Conservation (phyloP, 2,888 invertebrate species). For the Ptychoptera albimana region DNA sequence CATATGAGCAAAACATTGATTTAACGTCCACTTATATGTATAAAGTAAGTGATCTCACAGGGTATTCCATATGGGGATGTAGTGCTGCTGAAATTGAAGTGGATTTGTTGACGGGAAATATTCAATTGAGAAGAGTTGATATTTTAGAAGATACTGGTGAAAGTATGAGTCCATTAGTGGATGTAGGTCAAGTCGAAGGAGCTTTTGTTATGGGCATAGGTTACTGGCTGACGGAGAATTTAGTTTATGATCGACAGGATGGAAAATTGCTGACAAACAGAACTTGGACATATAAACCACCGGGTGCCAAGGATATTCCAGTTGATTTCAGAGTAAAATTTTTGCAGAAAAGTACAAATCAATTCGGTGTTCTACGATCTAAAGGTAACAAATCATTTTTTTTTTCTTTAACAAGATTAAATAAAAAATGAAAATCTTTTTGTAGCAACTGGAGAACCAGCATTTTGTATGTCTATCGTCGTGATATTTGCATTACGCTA, state of each 20-base stretch:
- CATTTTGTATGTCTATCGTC: slow-evolving; percentile 31
- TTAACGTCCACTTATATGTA: slow-evolving; percentile 19
- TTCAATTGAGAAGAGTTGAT: slow-evolving; percentile 40
- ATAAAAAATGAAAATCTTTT: neutral
- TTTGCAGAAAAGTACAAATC: slow-evolving; percentile 43
- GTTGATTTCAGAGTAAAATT: slow-evolving; percentile 40
- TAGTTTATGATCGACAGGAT: slow-evolving; percentile 39
- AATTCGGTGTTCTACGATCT: slow-evolving; percentile 45
- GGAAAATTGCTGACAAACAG: slow-evolving; percentile 49
- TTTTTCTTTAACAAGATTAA: neutral
- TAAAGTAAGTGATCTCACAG: slow-evolving; percentile 23
- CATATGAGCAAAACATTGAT: slow-evolving; percentile 16
- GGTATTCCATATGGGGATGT: slow-evolving; percentile 43
- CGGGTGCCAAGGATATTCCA: slow-evolving; percentile 54
- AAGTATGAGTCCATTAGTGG: slow-evolving; percentile 48
- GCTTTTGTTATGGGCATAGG: slow-evolving; percentile 58
- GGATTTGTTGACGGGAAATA: slow-evolving; percentile 53
- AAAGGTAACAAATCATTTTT: slow-evolving; percentile 37
- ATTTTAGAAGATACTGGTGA: slow-evolving; percentile 49
- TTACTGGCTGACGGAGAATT: slow-evolving; percentile 50
- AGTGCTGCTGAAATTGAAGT: slow-evolving; percentile 48
- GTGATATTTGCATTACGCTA: slow-evolving; percentile 43
- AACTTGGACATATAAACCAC: slow-evolving; percentile 60
- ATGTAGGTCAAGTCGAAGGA: slow-evolving; percentile 60
- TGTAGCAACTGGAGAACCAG: slow-evolving; percentile 39